Evolutionary conservation across 2,113 vertebrate species (phyloP).

Genomic region (Brachypodius melanocephalos): DNA sequence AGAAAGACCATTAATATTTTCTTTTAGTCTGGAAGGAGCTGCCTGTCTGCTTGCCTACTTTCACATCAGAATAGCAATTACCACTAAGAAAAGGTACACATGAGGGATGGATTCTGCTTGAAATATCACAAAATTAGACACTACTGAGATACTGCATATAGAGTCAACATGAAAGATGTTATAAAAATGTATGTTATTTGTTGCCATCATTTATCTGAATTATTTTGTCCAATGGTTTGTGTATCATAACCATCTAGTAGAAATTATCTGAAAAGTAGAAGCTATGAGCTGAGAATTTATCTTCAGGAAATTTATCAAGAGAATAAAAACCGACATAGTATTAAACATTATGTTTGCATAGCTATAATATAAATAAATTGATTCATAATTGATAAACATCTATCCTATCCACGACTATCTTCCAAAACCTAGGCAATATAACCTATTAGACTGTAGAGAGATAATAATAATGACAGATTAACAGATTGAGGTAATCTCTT

Average conservation of each 20-base stretch:
- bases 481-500: neutral
- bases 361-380: neutral
- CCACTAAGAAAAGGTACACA: neutral
- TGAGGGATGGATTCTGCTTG: neutral
- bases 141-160: neutral
- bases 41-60: neutral
- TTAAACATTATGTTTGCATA: neutral
- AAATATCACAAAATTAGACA: neutral
- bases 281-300: neutral
- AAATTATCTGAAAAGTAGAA: neutral
- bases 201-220: neutral
- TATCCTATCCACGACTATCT: neutral
- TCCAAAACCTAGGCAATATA: neutral
- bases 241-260: neutral
- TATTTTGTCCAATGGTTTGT: neutral
- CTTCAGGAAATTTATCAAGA: neutral
- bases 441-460: neutral
- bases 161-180: neutral
- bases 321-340: neutral
- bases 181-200: neutral
- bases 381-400: neutral
- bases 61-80: neutral
- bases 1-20: neutral
- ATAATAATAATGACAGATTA: neutral
- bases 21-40: neutral